Evolutionary conservation across 2,797 vertebrate species (phyloP).

Genomic region (Pangasius larnaudii): DNA sequence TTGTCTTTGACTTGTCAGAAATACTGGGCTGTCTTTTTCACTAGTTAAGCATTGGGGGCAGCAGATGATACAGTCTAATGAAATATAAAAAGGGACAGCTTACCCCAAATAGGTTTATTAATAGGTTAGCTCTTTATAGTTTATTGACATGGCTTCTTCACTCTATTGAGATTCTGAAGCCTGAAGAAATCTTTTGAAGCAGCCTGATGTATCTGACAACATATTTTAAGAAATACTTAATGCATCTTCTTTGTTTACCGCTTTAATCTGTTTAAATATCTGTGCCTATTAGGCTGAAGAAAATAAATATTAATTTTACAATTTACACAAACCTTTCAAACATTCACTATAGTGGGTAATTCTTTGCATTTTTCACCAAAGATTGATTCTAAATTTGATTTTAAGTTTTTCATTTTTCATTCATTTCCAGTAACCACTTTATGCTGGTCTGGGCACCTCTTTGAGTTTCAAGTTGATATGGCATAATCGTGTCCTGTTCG

Average conservation of each 20-base stretch:
- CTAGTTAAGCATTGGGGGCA: constrained; percentile 27
- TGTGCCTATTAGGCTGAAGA: not conserved
- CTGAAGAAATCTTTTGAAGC: constrained; percentile 45
- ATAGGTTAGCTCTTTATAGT: constrained; percentile 19
- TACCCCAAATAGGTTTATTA: constrained; percentile 43
- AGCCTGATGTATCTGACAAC: constrained; percentile 24
- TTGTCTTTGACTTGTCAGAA: constrained; percentile 32
- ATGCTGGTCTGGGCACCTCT: not conserved
- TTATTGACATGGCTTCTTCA: constrained; percentile 38
- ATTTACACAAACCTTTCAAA: not conserved
- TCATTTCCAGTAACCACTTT: not conserved
- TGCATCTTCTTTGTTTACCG: not conserved
- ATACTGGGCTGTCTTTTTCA: constrained; percentile 26
- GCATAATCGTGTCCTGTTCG: not conserved
- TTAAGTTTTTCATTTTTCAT: not conserved
- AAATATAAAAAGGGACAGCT: constrained; percentile 37
- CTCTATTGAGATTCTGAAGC: constrained; percentile 24
- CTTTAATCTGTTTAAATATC: not conserved
- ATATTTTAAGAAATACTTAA: not conserved
- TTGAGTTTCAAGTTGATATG: not conserved
- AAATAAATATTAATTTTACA: not conserved
- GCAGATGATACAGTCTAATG: constrained; percentile 42
- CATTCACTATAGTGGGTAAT: not conserved
- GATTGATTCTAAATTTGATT: not conserved
- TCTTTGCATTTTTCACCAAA: not conserved